Conservation (phyloP, 2,888 invertebrate genomes). For the Girardia tigrina region DNA sequence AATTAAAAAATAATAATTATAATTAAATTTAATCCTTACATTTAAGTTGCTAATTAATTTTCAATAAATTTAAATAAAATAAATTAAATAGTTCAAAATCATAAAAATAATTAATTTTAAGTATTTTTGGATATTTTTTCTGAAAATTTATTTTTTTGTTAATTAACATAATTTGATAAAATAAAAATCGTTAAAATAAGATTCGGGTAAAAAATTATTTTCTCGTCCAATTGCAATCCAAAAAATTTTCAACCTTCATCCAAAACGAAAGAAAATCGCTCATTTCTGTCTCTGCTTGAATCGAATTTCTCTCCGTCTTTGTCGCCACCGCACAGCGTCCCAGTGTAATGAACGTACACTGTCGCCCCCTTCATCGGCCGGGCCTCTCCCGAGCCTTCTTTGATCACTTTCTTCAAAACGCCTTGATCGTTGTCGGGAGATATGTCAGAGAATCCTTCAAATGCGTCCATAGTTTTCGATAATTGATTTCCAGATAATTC, state of each 20-base stretch:
- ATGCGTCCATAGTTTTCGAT: background rate
- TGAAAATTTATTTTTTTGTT: too few relatives aligned
- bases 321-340: slow-evolving; percentile 68
- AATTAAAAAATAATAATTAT: too few relatives aligned
- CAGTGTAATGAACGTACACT: slow-evolving; percentile 71
- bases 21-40: too few relatives aligned
- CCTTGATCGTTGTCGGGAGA: slow-evolving; percentile 16
- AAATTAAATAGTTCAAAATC: too few relatives aligned
- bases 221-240: background rate
- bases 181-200: background rate
- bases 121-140: too few relatives aligned
- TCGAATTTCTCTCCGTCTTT: slow-evolving; percentile 76
- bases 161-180: too few relatives aligned
- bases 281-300: slow-evolving; percentile 68
- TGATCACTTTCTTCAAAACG: slow-evolving; percentile 42
- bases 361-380: slow-evolving; percentile 61
- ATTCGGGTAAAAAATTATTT: background rate
- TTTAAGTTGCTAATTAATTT: too few relatives aligned
- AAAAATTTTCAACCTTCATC: slow-evolving; percentile 67
- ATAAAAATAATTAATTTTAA: too few relatives aligned
- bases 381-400: slow-evolving; percentile 62
- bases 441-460: slow-evolving; percentile 28
- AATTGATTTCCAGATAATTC: slow-evolving; percentile 15
- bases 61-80: too few relatives aligned
- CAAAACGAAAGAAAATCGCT: slow-evolving; percentile 71